A percentile compares a stretch with the other conserved stretches of the same genome.
phyloP scores from a whole-genome alignment of 2,797 vertebrate species.

The Sebastes flavidus region DNA sequence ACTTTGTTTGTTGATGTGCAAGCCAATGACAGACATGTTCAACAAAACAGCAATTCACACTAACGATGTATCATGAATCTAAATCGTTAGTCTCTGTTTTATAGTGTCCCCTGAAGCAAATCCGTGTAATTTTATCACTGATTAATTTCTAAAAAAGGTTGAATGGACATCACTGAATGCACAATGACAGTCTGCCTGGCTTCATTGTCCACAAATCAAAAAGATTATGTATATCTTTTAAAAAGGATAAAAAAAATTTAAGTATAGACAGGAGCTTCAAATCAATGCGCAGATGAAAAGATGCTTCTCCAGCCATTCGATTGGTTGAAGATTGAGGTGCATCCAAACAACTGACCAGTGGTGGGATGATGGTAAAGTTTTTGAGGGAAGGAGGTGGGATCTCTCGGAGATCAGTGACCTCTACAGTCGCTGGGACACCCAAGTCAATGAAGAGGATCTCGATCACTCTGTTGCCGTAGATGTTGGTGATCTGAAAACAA shows the following conservation, averaged over 20 bases:
- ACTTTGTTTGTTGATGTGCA: neutral
- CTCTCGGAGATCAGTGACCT: slow-evolving; percentile 91
- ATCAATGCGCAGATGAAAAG: neutral
- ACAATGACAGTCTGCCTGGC: neutral
- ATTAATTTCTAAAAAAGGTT: neutral
- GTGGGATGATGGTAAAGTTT: slow-evolving; percentile 86
- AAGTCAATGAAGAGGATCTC: slow-evolving; percentile 90
- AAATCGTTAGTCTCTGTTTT: neutral
- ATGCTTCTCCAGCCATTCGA: neutral
- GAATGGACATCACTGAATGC: neutral
- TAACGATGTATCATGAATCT: neutral
- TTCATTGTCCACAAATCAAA: neutral
- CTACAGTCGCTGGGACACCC: slow-evolving; percentile 87
- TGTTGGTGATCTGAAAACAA: slow-evolving; percentile 85
- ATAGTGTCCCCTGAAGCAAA: neutral
- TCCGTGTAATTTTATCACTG: neutral
- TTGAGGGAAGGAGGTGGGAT: slow-evolving; percentile 85
- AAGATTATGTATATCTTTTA: neutral
- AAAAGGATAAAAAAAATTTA: neutral
- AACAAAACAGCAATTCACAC: neutral
- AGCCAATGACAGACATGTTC: neutral
- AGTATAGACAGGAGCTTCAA: neutral
- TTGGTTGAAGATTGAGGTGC: neutral
- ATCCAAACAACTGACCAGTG: slow-evolving; percentile 84
- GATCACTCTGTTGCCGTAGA: slow-evolving; percentile 88